Conservation (phyloP, 1,140 invertebrate genomes). For the Camponotus vicinus region DNA sequence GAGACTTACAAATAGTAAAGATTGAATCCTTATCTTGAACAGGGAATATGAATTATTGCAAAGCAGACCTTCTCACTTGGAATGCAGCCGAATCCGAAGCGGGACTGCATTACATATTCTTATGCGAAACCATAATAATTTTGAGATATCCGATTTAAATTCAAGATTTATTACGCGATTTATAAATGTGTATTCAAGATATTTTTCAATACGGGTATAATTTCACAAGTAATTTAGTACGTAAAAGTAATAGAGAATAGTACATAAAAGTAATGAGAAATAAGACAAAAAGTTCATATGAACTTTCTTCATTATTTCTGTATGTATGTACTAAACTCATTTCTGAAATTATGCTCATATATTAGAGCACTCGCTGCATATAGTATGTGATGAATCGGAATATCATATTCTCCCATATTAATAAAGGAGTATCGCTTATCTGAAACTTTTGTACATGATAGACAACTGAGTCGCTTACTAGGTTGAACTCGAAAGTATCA, state of each 20-base stretch:
- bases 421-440: not conserved
- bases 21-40: constrained; percentile 5
- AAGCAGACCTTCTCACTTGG: not conserved
- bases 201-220: not conserved
- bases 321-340: not conserved
- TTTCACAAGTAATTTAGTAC: not conserved
- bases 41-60: constrained; percentile 38
- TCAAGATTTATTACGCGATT: constrained; percentile 6
- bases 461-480: not conserved
- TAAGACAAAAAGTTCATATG: not conserved
- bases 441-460: not conserved
- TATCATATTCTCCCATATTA: not conserved
- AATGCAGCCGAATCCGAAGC: not conserved
- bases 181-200: not conserved
- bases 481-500: not conserved
- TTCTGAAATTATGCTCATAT: not conserved
- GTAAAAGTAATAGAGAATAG: not conserved
- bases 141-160: not conserved
- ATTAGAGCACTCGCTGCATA: not conserved
- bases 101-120: constrained; percentile 23
- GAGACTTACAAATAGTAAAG: constrained; percentile 34
- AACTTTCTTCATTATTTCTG: not conserved
- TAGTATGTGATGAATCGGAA: not conserved
- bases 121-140: not conserved
- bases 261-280: not conserved